Base-by-base conservation (phyloP, 2,113 vertebrate species). In the Eulemur rufifrons region DNA sequence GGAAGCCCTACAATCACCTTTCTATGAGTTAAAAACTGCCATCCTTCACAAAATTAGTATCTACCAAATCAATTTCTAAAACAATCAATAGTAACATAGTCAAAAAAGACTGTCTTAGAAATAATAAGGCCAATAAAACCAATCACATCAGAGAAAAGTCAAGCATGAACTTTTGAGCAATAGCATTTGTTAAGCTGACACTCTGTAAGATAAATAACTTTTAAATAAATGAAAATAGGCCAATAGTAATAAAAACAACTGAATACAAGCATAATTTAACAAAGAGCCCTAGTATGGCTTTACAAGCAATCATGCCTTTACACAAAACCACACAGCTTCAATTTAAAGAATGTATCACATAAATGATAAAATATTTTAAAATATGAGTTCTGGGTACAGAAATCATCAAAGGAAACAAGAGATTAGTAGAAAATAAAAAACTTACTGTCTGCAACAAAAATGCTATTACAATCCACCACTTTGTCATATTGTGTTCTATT, bases 81-180 rank as follows among this genome's bases (percentile, higher is more conserved):
- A 92, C 54, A 89, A 93, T 96, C 94, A 64, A 96, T 95, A 95
- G 64, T 50, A 96, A 89, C 91, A 96, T 66, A 89, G 37, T 94
- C 82, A 93, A 52, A 95, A 94, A 93, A 34, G 61, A 95, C 56
- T n/a, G 74, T 47, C 76, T 95, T 80, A 88, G 74, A 93, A 96
- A 80, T 86, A 96, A 95, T 93, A 92, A 91, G 73, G 56, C 82
- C 3, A 0, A 85, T 86, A 80, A 93, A 90, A 84, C 71, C 64
- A 91, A 91, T 94, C 82, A 78, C 15, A 18, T 83, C 78, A 95
- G 25, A 89, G 87, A 81, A 96, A 89, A 86, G 39, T 94, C 92
- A 95, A 95, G 95, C 83, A 56, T 81, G 85, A 95, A 89, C 69
- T 95, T 95, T 66, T 25, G 21, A 96, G 50, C 50, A 84, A 89